These are phyloP conservation scores for Argyrosomus regius DNA, from an alignment of 2,797 vertebrate species.

Conservation along the genomic window DNA sequence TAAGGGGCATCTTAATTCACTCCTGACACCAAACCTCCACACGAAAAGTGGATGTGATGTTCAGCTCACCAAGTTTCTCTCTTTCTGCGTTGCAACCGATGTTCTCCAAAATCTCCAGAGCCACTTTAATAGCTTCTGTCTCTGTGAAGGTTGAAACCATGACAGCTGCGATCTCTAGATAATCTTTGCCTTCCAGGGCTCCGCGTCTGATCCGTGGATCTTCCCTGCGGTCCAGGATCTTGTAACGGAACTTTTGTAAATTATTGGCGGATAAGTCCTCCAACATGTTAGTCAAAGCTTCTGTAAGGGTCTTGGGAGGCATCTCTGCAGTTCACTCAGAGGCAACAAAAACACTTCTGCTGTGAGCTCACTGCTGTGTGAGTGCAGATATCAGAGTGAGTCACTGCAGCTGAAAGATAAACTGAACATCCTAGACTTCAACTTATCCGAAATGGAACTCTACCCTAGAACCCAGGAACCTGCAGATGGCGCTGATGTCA, in stretches of 20 bases:
- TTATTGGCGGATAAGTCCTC: accelerated
- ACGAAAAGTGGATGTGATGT: not conserved
- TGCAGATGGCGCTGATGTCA: slow-evolving; percentile 20
- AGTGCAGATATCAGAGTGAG: not conserved
- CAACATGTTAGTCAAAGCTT: accelerated
- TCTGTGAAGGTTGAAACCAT: not conserved
- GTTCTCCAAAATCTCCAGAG: not conserved
- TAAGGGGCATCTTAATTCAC: too few species aligned
- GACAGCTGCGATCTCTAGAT: accelerated
- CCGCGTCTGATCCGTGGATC: not conserved
- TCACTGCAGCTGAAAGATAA: not conserved
- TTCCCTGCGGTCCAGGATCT: not conserved
- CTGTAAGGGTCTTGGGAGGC: not conserved
- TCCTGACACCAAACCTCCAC: not conserved
- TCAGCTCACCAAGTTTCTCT: not conserved
- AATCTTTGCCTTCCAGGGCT: accelerated
- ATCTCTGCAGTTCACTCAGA: not conserved
- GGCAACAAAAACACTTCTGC: not conserved
- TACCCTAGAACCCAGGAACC: not conserved
- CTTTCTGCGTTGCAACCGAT: not conserved
- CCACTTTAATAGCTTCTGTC: not conserved
- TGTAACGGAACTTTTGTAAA: accelerated
- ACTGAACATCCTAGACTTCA: too few species aligned
- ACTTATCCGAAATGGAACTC: not conserved
- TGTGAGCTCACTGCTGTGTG: too few species aligned